Percentiles rank a stretch among this genome's conserved stretches.
Conservation (phyloP, 2,113 vertebrate species). For the Shinisaurus crocodilurus region DNA sequence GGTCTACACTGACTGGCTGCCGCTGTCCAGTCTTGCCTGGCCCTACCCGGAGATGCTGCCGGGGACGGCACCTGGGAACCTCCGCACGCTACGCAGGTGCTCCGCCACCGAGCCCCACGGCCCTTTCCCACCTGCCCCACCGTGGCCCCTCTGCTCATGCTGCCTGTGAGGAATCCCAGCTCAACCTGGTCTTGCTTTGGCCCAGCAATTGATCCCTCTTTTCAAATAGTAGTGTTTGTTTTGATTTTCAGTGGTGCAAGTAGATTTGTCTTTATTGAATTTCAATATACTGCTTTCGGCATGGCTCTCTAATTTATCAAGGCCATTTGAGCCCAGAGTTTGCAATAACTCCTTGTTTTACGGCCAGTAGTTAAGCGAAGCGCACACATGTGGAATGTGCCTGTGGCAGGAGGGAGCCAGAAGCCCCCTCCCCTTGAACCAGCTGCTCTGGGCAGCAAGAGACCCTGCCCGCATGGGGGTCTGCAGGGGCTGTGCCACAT, state of each 20-base stretch:
- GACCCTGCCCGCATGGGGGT: background rate
- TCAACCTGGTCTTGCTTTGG: background rate
- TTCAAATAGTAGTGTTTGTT: background rate
- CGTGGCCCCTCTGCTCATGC: background rate
- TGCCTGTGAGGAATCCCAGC: background rate
- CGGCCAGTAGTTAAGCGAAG: background rate
- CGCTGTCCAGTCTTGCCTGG: too few species aligned
- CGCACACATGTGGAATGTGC: background rate
- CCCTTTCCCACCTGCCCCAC: too few species aligned
- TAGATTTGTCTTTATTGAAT: slow-evolving; percentile 1
- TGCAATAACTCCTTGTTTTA: background rate
- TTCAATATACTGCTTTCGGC: background rate
- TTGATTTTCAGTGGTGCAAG: background rate
- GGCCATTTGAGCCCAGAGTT: background rate
- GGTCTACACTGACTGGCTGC: too few species aligned
- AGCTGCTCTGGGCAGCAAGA: background rate
- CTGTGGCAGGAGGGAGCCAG: background rate
- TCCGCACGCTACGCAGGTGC: too few species aligned
- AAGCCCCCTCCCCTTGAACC: background rate
- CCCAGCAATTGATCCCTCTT: background rate
- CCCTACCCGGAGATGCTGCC: too few species aligned
- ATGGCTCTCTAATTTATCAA: background rate
- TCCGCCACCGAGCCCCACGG: too few species aligned
- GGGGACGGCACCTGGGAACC: too few species aligned
- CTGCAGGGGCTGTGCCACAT: background rate